phyloP scores from a whole-genome alignment of 2,888 invertebrate genomes.

The Tachystola acroxantha region DNA sequence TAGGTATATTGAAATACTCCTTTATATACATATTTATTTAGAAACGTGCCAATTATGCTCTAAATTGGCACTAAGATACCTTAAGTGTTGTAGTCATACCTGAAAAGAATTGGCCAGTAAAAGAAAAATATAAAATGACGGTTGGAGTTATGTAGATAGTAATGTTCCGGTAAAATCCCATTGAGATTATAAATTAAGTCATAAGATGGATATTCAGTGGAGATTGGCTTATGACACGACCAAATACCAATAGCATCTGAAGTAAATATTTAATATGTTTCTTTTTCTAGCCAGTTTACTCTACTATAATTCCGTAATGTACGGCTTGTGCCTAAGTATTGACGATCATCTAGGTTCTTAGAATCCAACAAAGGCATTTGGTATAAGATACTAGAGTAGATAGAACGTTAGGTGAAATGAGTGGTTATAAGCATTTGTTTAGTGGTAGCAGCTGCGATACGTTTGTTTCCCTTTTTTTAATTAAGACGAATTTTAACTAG shows the following conservation, averaged over 20 bases:
- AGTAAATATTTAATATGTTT: too few species aligned
- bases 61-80: not conserved
- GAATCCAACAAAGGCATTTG: not conserved
- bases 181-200: too few species aligned
- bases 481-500: slow-evolving; percentile 28
- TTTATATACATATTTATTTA: not conserved
- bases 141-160: too few species aligned
- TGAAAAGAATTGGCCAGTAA: too few species aligned
- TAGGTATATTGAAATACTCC: not conserved
- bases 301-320: slow-evolving; percentile 22
- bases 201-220: too few species aligned
- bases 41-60: slow-evolving; percentile 11
- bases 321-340: slow-evolving; percentile 38
- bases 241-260: too few species aligned
- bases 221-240: too few species aligned
- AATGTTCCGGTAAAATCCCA: too few species aligned
- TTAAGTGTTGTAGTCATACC: too few species aligned
- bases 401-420: not conserved
- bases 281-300: not conserved
- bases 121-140: too few species aligned
- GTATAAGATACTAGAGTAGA: slow-evolving; percentile 1
- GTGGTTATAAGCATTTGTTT: slow-evolving; percentile 7
- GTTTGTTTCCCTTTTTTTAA: slow-evolving; percentile 21
- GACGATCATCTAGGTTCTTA: slow-evolving; percentile 5
- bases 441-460: slow-evolving; percentile 20